Percentiles rank a stretch among this genome's conserved stretches.
phyloP scores from a whole-genome alignment of 2,797 vertebrate genomes.

The Enteromius fasciolatus region DNA sequence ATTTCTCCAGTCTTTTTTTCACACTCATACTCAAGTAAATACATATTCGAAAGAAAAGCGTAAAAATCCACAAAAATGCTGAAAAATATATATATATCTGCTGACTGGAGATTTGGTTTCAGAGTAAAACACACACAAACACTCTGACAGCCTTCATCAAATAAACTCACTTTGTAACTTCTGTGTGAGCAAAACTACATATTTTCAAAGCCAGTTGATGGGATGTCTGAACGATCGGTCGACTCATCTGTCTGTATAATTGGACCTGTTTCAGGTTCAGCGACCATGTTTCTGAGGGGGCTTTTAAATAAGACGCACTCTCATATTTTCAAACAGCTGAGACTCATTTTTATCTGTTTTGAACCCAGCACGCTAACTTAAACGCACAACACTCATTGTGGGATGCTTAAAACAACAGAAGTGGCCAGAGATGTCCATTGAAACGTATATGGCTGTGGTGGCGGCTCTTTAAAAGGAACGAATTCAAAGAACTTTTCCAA shows the following conservation, averaged over 20 bases:
- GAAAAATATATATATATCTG: conserved; percentile 17
- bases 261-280: not conserved
- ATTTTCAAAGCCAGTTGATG: conserved; percentile 49
- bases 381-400: not conserved
- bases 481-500: not conserved
- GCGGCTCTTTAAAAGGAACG: no score
- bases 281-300: not conserved
- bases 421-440: not conserved
- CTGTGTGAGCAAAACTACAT: not conserved
- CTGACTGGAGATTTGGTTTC: conserved; percentile 4
- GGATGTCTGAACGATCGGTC: conserved; percentile 45
- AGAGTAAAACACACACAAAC: not conserved
- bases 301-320: not conserved
- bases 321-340: not conserved
- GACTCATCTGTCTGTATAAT: conserved; percentile 32
- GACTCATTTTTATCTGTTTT: not conserved
- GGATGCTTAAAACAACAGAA: not conserved
- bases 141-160: conserved; percentile 22
- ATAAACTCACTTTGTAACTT: conserved; percentile 14
- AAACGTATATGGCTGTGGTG: no score
- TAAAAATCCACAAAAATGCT: conserved; percentile 11
- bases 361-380: not conserved
- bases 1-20: conserved; percentile 12
- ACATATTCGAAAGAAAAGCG: not conserved
- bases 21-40: conserved; percentile 7